Conservation (phyloP, 2,113 vertebrate genomes). For the Heterocephalus glaber region DNA sequence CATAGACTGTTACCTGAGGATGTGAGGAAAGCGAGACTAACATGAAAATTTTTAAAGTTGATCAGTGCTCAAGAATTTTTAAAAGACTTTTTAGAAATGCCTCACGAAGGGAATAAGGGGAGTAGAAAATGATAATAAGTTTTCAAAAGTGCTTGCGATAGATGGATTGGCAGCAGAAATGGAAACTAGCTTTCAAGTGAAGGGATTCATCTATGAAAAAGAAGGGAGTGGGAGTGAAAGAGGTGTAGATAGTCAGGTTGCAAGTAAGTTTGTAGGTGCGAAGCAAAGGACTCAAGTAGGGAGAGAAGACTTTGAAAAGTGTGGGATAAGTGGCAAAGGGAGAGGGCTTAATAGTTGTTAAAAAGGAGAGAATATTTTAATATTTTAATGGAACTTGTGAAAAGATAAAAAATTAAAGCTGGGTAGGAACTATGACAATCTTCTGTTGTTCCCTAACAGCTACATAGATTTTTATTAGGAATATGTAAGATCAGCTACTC, state of each 20-base stretch:
- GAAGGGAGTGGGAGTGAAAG: not conserved
- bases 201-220: conserved; percentile 6
- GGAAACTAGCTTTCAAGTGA: not conserved
- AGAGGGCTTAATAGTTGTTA: not conserved
- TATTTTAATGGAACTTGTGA: not conserved
- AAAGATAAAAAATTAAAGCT: not conserved
- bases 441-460: not conserved
- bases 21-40: not conserved
- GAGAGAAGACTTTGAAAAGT: not conserved
- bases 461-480: not conserved
- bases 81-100: not conserved
- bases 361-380: conserved; percentile 4
- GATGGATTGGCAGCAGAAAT: not conserved
- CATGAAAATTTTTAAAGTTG: not conserved
- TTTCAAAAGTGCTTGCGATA: not conserved
- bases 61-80: not conserved
- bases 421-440: not conserved
- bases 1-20: not conserved
- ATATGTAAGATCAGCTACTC: not conserved
- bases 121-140: not conserved
- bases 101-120: not conserved
- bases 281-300: not conserved
- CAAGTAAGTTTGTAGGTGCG: not conserved
- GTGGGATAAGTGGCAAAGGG: not conserved
- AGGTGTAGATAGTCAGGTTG: not conserved